Evolutionary conservation across 2,113 vertebrate genomes (phyloP).

Genomic region (Oncorhynchus mykiss): DNA sequence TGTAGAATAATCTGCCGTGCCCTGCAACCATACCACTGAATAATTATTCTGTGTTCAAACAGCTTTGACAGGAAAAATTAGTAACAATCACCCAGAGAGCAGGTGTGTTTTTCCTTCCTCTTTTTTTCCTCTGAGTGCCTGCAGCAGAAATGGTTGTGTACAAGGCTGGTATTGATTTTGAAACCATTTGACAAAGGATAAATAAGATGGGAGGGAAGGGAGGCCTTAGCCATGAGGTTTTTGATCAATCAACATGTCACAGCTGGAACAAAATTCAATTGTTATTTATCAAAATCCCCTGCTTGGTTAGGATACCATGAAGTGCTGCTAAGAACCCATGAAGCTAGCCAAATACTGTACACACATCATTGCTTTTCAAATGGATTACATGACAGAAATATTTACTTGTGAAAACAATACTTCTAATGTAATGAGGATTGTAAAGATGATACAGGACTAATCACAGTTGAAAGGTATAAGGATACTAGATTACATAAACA

Average conservation of each 20-base stretch:
- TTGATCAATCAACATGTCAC: conserved; percentile 99
- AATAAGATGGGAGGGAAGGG: conserved; percentile 89
- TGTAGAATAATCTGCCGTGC: conserved; percentile 78
- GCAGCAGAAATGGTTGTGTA: conserved; percentile 81
- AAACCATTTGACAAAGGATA: conserved; percentile 92
- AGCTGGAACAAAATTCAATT: conserved; percentile 95
- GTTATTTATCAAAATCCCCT: conserved; percentile 94
- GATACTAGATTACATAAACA: background rate
- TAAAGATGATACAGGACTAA: background rate
- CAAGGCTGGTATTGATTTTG: conserved; percentile 92
- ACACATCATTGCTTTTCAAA: conserved; percentile 54
- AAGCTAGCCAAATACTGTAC: conserved; percentile 40
- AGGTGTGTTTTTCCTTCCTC: conserved; percentile 75
- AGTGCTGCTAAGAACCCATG: conserved; percentile 40
- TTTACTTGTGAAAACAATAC: conserved; percentile 57
- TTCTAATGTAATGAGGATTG: conserved; percentile 34
- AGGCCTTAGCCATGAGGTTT: conserved; percentile 92
- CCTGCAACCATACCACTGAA: conserved; percentile 75
- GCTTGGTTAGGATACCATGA: conserved; percentile 74
- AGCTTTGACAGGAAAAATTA: conserved; percentile 89
- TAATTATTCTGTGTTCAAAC: conserved; percentile 86
- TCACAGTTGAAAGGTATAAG: background rate
- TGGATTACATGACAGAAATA: conserved; percentile 65
- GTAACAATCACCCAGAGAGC: conserved; percentile 79
- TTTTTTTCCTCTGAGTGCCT: conserved; percentile 58